Evolutionary conservation across 2,113 vertebrate genomes (phyloP).

Genomic region (Sciurus niger): DNA sequence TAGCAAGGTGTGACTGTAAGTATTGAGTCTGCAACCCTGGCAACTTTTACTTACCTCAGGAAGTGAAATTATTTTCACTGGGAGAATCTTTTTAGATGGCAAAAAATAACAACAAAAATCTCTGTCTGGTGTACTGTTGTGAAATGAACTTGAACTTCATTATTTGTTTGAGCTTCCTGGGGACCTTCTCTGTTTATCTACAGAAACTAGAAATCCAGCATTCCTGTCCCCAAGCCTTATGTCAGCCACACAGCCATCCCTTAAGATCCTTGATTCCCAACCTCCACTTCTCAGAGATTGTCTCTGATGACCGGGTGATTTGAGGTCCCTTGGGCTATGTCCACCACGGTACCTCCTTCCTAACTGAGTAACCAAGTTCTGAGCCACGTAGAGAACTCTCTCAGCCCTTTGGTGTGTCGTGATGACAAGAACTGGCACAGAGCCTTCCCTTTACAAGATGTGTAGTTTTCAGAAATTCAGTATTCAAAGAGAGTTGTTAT

Average conservation of each 20-base stretch:
- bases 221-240: background rate
- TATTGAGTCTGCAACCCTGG: background rate
- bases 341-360: background rate
- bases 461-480: background rate
- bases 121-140: background rate
- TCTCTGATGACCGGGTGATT: background rate
- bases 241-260: background rate
- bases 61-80: slow-evolving; percentile 76
- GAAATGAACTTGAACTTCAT: background rate
- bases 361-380: background rate
- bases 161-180: background rate
- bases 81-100: slow-evolving; percentile 41
- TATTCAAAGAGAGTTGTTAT: background rate
- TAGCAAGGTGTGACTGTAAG: background rate
- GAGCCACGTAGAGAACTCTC: background rate
- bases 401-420: background rate
- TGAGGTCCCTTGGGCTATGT: accelerated
- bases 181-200: background rate
- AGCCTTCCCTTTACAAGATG: background rate
- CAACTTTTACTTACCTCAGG: slow-evolving; percentile 5
- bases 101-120: background rate
- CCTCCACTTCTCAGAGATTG: background rate
- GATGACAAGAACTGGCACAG: background rate
- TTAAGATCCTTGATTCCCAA: background rate
- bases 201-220: background rate